phyloP scores from a whole-genome alignment of 1,140 invertebrate genomes.

The Drosophila bocki region DNA sequence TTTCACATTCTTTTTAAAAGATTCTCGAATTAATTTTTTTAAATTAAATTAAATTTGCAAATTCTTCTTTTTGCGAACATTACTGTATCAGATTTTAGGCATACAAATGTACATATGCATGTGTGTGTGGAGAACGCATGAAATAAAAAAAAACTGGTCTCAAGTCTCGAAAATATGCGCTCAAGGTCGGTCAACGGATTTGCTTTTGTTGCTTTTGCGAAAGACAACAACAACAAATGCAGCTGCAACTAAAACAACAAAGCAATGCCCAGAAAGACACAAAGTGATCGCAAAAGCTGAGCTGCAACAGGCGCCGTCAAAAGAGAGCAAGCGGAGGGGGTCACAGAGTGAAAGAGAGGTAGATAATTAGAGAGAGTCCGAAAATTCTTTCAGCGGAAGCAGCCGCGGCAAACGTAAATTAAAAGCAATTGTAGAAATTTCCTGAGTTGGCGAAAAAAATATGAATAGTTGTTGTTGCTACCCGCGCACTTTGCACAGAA shows the following conservation, averaged over 20 bases:
- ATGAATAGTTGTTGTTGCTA: conserved; percentile 45
- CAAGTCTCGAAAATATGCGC: conserved; percentile 67
- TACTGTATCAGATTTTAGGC: conserved; percentile 22
- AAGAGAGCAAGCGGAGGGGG: neutral
- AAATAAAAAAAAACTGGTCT: conserved; percentile 62
- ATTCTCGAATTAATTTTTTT: neutral
- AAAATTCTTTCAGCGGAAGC: conserved; percentile 63
- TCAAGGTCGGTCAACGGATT: conserved; percentile 84
- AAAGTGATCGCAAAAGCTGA: conserved; percentile 50
- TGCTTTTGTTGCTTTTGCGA: conserved; percentile 56
- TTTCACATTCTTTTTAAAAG: neutral
- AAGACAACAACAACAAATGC: conserved; percentile 33
- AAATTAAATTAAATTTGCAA: neutral
- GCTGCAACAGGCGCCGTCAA: conserved; percentile 51
- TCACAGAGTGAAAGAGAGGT: neutral
- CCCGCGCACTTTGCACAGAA: conserved; percentile 38
- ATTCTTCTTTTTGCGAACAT: conserved; percentile 3
- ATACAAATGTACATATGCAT: neutral
- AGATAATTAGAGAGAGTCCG: conserved; percentile 26
- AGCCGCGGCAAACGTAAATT: conserved; percentile 67
- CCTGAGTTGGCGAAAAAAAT: conserved; percentile 79
- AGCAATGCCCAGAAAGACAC: conserved; percentile 13
- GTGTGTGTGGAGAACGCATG: conserved; percentile 52
- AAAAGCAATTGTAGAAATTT: conserved; percentile 79
- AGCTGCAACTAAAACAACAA: conserved; percentile 34